Conservation (phyloP, 2,113 vertebrate species). For the Rhombomys opimus region DNA sequence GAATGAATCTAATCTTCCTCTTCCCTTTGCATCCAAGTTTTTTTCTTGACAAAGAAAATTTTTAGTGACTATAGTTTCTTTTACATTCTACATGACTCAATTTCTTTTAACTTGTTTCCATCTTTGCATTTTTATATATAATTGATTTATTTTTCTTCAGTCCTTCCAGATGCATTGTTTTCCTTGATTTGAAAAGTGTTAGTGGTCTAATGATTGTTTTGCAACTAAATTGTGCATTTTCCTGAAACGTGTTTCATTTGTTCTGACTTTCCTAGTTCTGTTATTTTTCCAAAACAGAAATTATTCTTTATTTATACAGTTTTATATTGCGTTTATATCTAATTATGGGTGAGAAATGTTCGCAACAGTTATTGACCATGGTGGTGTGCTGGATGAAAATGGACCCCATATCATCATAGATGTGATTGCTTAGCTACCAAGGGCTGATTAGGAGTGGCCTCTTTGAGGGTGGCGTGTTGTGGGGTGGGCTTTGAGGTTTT, state of each 20-base stretch:
- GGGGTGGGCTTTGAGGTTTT: neutral
- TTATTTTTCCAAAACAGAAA: slow-evolving; percentile 13
- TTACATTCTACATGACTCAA: neutral
- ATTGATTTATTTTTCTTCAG: too few species aligned
- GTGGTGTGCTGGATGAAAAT: neutral
- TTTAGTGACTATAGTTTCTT: neutral
- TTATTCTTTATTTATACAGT: neutral
- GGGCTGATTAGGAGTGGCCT: neutral
- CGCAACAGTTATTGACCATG: neutral
- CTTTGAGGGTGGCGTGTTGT: neutral
- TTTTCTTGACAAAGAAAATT: slow-evolving; percentile 17
- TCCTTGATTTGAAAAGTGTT: neutral
- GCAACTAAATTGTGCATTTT: neutral
- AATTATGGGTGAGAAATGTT: neutral
- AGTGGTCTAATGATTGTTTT: neutral
- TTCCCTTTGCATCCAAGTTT: neutral
- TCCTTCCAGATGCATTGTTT: neutral
- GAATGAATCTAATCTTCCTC: neutral
- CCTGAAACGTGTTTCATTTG: slow-evolving; percentile 3
- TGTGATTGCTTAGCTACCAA: neutral
- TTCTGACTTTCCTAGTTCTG: neutral
- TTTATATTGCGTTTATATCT: slow-evolving; percentile 23
- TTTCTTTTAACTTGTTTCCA: neutral
- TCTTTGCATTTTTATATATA: neutral
- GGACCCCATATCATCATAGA: neutral